A percentile compares a stretch with the other conserved stretches of the same genome.
Evolutionary conservation across 2,113 vertebrate species (phyloP).

Genomic region (Cromileptes altivelis): DNA sequence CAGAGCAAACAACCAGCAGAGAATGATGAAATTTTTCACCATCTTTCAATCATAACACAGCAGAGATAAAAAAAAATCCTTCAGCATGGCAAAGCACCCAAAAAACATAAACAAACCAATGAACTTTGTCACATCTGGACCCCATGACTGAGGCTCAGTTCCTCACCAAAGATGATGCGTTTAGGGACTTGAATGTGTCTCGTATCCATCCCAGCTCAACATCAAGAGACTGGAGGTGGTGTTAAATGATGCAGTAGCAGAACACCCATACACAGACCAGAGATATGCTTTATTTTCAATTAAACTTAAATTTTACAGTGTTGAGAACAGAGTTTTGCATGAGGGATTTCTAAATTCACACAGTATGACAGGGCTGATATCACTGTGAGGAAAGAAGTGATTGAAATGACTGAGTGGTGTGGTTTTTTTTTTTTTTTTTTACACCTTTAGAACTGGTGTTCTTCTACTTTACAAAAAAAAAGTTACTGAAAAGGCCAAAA

Average conservation of each 20-base stretch:
- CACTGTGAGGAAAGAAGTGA: background rate
- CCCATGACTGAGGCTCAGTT: slow-evolving; percentile 1
- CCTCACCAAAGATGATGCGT: background rate
- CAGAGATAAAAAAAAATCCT: background rate
- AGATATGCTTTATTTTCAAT: background rate
- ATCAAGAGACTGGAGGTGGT: background rate
- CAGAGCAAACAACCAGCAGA: background rate
- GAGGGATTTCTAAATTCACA: background rate
- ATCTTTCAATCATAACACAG: background rate
- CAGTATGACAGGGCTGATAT: background rate
- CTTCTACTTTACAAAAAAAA: background rate
- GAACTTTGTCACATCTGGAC: background rate
- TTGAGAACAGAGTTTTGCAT: background rate
- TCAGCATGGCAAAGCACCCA: background rate
- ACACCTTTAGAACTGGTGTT: background rate
- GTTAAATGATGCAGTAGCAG: background rate
- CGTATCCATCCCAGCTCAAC: too few species aligned
- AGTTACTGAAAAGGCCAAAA: background rate
- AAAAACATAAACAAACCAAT: background rate
- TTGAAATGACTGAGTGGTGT: too few species aligned
- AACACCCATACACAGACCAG: background rate
- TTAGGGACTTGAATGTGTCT: background rate
- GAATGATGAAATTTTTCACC: background rate
- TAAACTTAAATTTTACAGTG: background rate
- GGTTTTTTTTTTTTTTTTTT: too few species aligned